Evolutionary conservation across 1,140 invertebrate genomes (phyloP).

Genomic region (Batillaria attramentaria): DNA sequence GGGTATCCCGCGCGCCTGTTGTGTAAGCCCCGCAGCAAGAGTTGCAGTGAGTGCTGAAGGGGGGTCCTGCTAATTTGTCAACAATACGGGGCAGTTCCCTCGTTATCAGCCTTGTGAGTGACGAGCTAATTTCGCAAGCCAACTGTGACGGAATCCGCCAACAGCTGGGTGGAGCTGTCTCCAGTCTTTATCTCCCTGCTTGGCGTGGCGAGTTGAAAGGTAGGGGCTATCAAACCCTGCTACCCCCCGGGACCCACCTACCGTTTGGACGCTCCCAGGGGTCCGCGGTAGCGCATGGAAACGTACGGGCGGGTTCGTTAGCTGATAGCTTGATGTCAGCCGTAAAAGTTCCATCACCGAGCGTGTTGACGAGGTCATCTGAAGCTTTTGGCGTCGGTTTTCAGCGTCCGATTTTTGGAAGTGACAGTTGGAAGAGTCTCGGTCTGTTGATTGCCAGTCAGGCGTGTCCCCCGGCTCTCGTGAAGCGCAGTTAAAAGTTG

Average conservation of each 20-base stretch:
- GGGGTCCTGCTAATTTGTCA: slow-evolving; percentile 20
- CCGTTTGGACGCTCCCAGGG: slow-evolving; percentile 1
- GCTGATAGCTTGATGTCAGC: too few relatives aligned
- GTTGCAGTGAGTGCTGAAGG: too few relatives aligned
- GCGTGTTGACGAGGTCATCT: too few relatives aligned
- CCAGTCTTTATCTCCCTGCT: slow-evolving; percentile 4
- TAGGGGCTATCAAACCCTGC: slow-evolving; percentile 17
- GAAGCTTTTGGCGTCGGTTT: too few relatives aligned
- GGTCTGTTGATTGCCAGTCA: not conserved
- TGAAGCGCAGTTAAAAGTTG: slow-evolving; percentile 10
- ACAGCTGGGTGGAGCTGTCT: slow-evolving; percentile 12
- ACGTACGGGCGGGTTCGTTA: too few relatives aligned
- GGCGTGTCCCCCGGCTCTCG: slow-evolving; percentile 3
- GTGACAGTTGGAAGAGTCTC: not conserved
- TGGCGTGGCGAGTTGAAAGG: slow-evolving; percentile 10
- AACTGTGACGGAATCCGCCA: slow-evolving; percentile 19
- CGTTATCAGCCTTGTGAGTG: not conserved
- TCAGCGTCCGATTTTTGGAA: too few relatives aligned
- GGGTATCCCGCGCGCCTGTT: not conserved
- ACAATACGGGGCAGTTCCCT: not conserved
- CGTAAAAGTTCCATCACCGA: too few relatives aligned
- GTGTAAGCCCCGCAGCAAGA: not conserved
- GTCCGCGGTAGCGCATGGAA: too few relatives aligned
- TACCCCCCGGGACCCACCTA: slow-evolving; percentile 13
- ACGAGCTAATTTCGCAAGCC: slow-evolving; percentile 2